Base-by-base conservation (phyloP, 2,113 vertebrate species). In the Panthera leo region DNA sequence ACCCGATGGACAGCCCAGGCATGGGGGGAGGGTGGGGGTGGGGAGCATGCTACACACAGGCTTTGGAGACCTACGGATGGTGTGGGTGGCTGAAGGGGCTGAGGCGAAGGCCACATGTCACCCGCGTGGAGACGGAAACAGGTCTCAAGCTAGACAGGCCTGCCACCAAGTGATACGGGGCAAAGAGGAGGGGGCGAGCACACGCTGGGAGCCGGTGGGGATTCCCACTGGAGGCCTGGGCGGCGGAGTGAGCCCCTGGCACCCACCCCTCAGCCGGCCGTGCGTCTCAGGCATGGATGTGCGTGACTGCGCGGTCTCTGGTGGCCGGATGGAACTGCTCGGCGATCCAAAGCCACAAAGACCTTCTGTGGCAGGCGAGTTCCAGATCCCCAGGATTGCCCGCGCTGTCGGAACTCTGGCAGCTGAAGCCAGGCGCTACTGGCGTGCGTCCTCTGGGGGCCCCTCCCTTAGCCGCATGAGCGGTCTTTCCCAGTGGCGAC, bases 291-390 rank as follows among this genome's bases (percentile, higher is more conserved):
- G 8, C 31, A 3, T 1, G 18, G 39, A 53, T 0, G 5, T 19
- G 25, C 61, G 3, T 0, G 16, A 10, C 25, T 0, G 34, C 1
- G 13, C 14, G 15, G 12, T 67, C 63, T 45, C 0, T 1, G 13
- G 36, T 29, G 9, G 34, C 78, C 6, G 14, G 45, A 39, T 0
- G 76, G n/a, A 85, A 39, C 34, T 7, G 55, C 27, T 42, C 80
- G 21, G 53, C 0, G 23, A 75, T 2, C 53, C 42, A 2, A 5
- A 61, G 93, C 23, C 76, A 61, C 29, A 7, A 6, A 1, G 70
- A 36, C 75, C 48, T 79, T 34, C 29, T 16, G 3, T 2, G 14
- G 48, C 36, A 51, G 48, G 61, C 1, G 10, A 42, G 25, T 65
- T 63, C 83, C 68, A 19, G 48, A 19, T 0, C 7, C n/a, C 67